A percentile compares a stretch with the other conserved stretches of the same genome.
Conservation (phyloP, 2,888 invertebrate genomes). For the Hermodice carunculata region DNA sequence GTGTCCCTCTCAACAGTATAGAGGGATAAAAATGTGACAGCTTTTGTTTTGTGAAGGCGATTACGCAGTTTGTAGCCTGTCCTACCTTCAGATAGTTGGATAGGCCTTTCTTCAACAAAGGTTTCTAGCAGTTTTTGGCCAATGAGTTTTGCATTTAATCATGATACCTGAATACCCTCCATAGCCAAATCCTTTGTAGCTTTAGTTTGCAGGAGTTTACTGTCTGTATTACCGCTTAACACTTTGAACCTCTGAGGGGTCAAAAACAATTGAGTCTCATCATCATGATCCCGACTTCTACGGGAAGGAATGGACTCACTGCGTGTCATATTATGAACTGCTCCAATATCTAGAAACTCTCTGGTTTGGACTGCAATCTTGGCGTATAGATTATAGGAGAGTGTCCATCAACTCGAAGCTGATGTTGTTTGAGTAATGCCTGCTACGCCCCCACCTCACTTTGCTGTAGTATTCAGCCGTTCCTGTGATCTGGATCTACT, state of each 20-base stretch:
- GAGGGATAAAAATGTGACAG: too few relatives aligned
- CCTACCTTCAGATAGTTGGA: too few relatives aligned
- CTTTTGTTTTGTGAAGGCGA: too few relatives aligned
- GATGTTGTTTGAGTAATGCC: too few relatives aligned
- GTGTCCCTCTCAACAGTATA: too few relatives aligned
- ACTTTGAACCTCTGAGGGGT: background rate
- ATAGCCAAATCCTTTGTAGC: conserved; percentile 6
- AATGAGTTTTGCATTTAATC: background rate
- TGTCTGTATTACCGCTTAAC: background rate
- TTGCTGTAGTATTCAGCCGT: background rate
- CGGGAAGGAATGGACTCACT: background rate
- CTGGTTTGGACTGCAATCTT: background rate
- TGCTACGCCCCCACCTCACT: background rate
- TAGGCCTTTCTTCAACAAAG: too few relatives aligned
- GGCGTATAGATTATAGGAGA: background rate
- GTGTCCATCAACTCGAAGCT: background rate
- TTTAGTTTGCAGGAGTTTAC: conserved; percentile 2
- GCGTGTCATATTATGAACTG: background rate
- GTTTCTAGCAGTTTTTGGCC: background rate
- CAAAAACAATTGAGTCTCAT: too few relatives aligned
- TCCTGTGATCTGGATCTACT: too few relatives aligned
- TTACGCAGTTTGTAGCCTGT: background rate
- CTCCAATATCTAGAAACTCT: background rate
- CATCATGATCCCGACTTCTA: too few relatives aligned
- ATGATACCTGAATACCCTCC: background rate